phyloP scores from a whole-genome alignment of 2,888 invertebrate species.

The Metopia argyrocephala region DNA sequence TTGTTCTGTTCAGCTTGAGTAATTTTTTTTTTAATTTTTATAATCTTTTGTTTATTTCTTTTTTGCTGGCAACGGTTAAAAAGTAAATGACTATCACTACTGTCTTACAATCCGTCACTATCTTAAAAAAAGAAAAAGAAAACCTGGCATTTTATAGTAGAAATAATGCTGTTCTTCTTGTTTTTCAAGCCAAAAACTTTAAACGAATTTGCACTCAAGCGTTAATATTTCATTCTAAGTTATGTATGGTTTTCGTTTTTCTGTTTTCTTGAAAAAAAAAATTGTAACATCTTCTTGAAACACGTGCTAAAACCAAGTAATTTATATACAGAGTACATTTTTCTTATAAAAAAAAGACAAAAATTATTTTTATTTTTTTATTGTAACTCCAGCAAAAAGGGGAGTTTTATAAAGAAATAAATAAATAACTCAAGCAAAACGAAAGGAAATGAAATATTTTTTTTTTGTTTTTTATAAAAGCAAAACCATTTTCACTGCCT shows the following conservation, averaged over 20 bases:
- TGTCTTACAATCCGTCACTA: too few species aligned
- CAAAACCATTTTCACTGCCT: not conserved
- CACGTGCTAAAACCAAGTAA: conserved; percentile 60
- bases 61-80: conserved; percentile 58
- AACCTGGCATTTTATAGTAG: conserved; percentile 15
- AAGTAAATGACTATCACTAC: conserved; percentile 59
- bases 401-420: conserved; percentile 20
- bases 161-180: not conserved
- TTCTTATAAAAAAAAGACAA: conserved; percentile 28
- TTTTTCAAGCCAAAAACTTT: not conserved
- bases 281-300: conserved; percentile 36
- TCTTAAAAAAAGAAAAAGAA: not conserved
- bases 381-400: not conserved
- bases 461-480: not conserved
- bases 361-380: conserved; percentile 33
- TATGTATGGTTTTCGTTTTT: conserved; percentile 40
- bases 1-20: conserved; percentile 48
- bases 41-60: not conserved
- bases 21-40: conserved; percentile 54
- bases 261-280: not conserved
- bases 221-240: conserved; percentile 53
- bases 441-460: conserved; percentile 55
- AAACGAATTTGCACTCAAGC: conserved; percentile 59
- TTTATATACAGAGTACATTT: conserved; percentile 43
- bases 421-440: conserved; percentile 60